Evolutionary conservation across 23 tunicate species (phyloP).

Genomic region (Trididemnum nubilum): DNA sequence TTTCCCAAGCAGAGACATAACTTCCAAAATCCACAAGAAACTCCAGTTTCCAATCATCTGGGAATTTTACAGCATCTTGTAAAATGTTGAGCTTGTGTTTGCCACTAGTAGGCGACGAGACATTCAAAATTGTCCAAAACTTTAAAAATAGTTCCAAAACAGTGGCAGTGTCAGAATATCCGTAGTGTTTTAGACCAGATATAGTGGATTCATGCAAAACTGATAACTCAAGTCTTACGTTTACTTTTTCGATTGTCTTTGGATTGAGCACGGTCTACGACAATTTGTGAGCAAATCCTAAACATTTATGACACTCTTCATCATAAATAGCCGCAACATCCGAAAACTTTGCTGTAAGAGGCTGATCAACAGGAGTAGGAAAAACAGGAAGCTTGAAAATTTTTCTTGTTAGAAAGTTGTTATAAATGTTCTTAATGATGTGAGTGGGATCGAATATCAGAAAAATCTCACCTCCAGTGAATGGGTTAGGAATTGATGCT

Average conservation of each 20-base stretch:
- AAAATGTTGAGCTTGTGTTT: slow-evolving; percentile 4
- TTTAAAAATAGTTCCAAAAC: slow-evolving; percentile 5
- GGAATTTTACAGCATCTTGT: neutral
- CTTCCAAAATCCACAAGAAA: slow-evolving; percentile 9
- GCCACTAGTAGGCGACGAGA: slow-evolving; percentile 6
- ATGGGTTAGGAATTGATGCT: neutral
- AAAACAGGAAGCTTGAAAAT: neutral
- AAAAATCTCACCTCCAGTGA: slow-evolving; percentile 28
- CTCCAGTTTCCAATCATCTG: slow-evolving; percentile 23
- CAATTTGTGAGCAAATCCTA: slow-evolving; percentile 19
- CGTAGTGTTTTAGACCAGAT: slow-evolving; percentile 13
- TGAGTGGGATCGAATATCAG: slow-evolving; percentile 22
- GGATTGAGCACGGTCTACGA: slow-evolving; percentile 28
- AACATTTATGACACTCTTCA: slow-evolving; percentile 7
- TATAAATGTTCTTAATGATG: slow-evolving; percentile 13
- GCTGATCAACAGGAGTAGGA: neutral
- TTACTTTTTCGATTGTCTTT: slow-evolving; percentile 2
- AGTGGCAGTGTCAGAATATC: slow-evolving; percentile 17
- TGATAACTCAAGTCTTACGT: slow-evolving; percentile 12
- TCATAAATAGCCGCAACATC: slow-evolving; percentile 18
- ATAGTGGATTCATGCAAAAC: slow-evolving; percentile 13
- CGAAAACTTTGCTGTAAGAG: slow-evolving; percentile 7
- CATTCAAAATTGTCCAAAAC: slow-evolving; percentile 17
- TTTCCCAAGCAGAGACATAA: slow-evolving; percentile 29
- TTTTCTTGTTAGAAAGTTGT: slow-evolving; percentile 18